Percentiles rank a stretch among this genome's conserved stretches.
Conservation (phyloP, 2,888 invertebrate genomes). For the Sphaeridia pumilis region DNA sequence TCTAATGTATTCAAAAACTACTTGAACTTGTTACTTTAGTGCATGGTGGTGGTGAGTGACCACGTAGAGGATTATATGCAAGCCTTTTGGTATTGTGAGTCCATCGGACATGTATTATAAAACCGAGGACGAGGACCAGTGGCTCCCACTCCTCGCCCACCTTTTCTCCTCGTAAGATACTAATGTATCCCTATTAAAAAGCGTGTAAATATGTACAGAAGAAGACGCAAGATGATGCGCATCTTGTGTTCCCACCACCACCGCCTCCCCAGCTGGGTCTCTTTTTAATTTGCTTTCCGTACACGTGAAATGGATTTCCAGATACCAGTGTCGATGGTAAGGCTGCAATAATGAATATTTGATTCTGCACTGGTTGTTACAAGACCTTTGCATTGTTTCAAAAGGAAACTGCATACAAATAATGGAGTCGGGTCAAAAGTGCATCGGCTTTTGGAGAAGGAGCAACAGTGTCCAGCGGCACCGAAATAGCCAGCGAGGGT, state of each 20-base stretch:
- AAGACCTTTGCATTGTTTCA: too few relatives aligned
- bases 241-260: background rate
- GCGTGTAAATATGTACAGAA: conserved; percentile 1
- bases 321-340: too few relatives aligned
- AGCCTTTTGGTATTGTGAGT: too few relatives aligned
- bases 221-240: background rate
- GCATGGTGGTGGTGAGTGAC: conserved; percentile 1
- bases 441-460: too few relatives aligned
- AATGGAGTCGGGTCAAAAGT: too few relatives aligned
- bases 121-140: background rate
- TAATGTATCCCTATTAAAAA: conserved; percentile 1
- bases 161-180: background rate
- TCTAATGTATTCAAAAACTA: background rate
- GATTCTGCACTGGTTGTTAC: too few relatives aligned
- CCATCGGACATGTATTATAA: background rate
- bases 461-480: too few relatives aligned
- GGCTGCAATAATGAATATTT: too few relatives aligned
- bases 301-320: background rate
- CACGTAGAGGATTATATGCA: too few relatives aligned
- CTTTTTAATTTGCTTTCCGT: conserved; percentile 1
- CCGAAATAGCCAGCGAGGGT: too few relatives aligned
- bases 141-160: conserved; percentile 3
- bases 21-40: conserved; percentile 1
- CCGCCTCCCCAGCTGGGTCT: background rate
- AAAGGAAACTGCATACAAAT: too few relatives aligned